Evolutionary conservation across 2,113 vertebrate genomes (phyloP).

Genomic region (Narcine bancroftii): DNA sequence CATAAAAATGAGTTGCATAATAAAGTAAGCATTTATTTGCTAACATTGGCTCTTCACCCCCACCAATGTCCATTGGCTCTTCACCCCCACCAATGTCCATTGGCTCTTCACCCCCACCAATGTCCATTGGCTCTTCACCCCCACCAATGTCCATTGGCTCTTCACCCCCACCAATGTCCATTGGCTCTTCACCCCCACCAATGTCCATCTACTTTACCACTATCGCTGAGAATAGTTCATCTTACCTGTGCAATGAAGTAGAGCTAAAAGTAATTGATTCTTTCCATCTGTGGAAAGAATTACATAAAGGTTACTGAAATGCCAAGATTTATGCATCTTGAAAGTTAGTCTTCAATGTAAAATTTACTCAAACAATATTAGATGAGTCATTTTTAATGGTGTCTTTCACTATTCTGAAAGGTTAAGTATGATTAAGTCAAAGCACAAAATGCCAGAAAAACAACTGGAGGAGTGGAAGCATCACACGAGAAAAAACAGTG

Average conservation of each 20-base stretch:
- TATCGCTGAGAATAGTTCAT: not conserved
- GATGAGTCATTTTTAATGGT: not conserved
- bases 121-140: not conserved
- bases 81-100: not conserved
- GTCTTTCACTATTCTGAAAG: not conserved
- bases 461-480: not conserved
- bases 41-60: not conserved
- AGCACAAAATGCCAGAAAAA: not conserved
- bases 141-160: not conserved
- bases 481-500: not conserved
- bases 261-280: constrained; percentile 88
- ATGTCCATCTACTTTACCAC: not conserved
- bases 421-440: not conserved
- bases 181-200: not conserved
- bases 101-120: not conserved
- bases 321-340: not conserved
- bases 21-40: not conserved
- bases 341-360: not conserved
- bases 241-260: constrained; percentile 94
- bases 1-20: not conserved
- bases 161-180: not conserved
- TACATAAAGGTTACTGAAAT: not conserved
- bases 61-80: not conserved
- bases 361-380: not conserved
- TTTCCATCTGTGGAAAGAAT: constrained; percentile 71